Evolutionary conservation across 2,797 vertebrate genomes (phyloP).

Genomic region (Neosilurus hyrtlii): DNA sequence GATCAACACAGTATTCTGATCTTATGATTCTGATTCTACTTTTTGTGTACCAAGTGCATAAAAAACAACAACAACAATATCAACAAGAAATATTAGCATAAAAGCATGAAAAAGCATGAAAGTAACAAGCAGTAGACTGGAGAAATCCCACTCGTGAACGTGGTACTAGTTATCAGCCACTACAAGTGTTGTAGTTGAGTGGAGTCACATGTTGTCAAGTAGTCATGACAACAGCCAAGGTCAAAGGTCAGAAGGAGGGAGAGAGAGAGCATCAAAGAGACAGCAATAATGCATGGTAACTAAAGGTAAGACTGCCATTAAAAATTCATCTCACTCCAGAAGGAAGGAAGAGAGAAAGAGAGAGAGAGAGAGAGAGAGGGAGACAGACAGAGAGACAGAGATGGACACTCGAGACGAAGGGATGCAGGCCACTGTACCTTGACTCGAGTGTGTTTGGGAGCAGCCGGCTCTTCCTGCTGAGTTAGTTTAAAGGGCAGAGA

Average conservation of each 20-base stretch:
- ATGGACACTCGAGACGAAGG: constrained; percentile 61
- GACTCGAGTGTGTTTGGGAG: constrained; percentile 59
- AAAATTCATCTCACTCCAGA: constrained; percentile 71
- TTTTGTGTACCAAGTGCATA: not conserved
- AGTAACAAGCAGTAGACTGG: not conserved
- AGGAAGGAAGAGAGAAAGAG: constrained; percentile 49
- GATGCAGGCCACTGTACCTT: constrained; percentile 67
- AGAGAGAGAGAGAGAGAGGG: constrained; percentile 58
- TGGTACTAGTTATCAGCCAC: not conserved
- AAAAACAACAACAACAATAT: not conserved
- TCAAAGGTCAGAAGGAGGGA: constrained; percentile 54
- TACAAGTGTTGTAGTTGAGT: not conserved
- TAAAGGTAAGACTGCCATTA: constrained; percentile 79
- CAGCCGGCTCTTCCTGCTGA: constrained; percentile 65
- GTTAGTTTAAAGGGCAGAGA: constrained; percentile 21
- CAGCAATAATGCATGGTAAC: constrained; percentile 87
- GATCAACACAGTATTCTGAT: no score
- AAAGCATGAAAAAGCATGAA: no score
- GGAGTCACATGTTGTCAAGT: constrained; percentile 10
- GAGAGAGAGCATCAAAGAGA: constrained; percentile 48
- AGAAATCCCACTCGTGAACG: not conserved
- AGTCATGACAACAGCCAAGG: constrained; percentile 37
- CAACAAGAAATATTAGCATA: not conserved
- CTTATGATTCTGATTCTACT: no score
- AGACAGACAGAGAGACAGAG: constrained; percentile 34